Conservation (phyloP, 2,113 vertebrate genomes). For the Nesogale talazaci region DNA sequence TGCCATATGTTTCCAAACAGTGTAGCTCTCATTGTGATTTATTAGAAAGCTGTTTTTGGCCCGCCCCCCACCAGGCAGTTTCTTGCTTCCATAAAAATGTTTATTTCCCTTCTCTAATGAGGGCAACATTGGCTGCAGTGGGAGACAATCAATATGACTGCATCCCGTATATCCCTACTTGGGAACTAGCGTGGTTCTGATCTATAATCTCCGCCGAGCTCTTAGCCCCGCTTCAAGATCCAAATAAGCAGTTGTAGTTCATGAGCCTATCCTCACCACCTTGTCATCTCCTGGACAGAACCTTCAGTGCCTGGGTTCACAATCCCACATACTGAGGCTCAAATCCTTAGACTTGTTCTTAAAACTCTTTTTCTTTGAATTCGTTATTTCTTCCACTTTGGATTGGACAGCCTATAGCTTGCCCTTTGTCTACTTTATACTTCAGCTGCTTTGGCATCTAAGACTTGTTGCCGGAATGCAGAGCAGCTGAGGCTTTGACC, state of each 20-base stretch:
- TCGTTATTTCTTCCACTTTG: not conserved
- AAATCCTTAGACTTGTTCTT: not conserved
- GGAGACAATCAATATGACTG: not conserved
- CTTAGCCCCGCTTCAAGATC: conserved; percentile 18
- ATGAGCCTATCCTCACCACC: conserved; percentile 30
- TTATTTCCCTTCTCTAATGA: conserved; percentile 59
- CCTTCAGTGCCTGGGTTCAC: not conserved
- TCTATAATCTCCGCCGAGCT: not conserved
- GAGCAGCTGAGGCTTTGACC: not conserved
- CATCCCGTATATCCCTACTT: not conserved
- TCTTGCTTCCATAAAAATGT: conserved; percentile 33
- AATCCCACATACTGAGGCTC: not conserved
- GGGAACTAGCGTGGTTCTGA: not conserved
- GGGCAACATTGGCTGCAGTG: conserved; percentile 24
- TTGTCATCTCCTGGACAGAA: not conserved
- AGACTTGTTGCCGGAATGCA: not conserved
- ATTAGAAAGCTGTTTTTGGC: conserved; percentile 45
- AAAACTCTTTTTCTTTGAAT: not conserved
- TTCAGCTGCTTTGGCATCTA: not conserved
- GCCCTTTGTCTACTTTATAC: conserved; percentile 14
- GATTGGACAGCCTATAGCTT: not conserved
- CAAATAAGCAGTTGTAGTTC: conserved; percentile 30
- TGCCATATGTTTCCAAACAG: conserved; percentile 4
- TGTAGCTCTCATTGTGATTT: conserved; percentile 57
- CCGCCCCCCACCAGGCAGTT: not conserved